phyloP scores from a whole-genome alignment of 2,888 invertebrate species.

The Clivina fossor region DNA sequence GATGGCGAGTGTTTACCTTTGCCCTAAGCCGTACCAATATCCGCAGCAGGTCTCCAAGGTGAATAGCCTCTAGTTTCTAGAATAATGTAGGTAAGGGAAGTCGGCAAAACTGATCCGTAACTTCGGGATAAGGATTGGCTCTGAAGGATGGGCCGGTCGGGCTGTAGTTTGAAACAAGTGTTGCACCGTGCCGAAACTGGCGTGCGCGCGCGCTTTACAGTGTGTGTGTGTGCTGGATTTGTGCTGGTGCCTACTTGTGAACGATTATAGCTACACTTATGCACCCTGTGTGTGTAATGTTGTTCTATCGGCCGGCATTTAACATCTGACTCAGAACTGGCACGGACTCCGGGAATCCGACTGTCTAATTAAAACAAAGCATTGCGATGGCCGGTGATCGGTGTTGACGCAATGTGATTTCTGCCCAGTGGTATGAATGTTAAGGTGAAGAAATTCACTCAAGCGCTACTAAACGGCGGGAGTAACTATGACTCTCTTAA shows the following conservation, averaged over 20 bases:
- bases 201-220: too few species aligned
- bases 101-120: conserved; percentile 68
- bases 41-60: conserved; percentile 78
- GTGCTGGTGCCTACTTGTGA: too few species aligned
- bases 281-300: conserved; percentile 50
- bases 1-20: conserved; percentile 43
- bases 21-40: conserved; percentile 64
- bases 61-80: conserved; percentile 66
- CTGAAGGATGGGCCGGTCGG: too few species aligned
- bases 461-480: conserved; percentile 66
- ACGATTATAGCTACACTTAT: too few species aligned
- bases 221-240: too few species aligned
- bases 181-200: too few species aligned
- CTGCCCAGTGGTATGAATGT: conserved; percentile 68
- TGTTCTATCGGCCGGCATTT: conserved; percentile 54
- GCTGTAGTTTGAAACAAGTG: too few species aligned
- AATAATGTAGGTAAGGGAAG: conserved; percentile 58
- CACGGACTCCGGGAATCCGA: conserved; percentile 66
- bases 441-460: conserved; percentile 67
- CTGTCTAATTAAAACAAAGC: conserved; percentile 71
- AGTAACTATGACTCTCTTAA: too few species aligned
- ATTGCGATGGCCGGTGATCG: conserved; percentile 65
- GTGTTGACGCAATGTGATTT: conserved; percentile 68
- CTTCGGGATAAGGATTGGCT: conserved; percentile 74
- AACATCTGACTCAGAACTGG: conserved; percentile 63